Percentiles rank a stretch among this genome's conserved stretches.
Conservation (phyloP, 1,140 invertebrate genomes). For the Eumeta japonica region DNA sequence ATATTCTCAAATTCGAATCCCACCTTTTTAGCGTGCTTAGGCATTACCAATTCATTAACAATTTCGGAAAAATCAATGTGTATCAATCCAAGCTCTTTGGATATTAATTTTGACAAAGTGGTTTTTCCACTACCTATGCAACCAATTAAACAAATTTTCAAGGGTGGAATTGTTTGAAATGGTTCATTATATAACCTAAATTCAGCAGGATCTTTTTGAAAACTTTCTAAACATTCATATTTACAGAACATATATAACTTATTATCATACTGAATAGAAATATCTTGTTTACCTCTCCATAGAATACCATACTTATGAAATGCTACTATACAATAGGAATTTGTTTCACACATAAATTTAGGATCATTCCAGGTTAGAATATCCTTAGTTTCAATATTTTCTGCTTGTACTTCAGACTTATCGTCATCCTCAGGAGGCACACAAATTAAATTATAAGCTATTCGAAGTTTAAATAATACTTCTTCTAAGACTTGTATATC, state of each 20-base stretch:
- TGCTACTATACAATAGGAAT: conserved; percentile 57
- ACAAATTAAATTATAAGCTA: conserved; percentile 23
- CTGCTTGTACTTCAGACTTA: conserved; percentile 23
- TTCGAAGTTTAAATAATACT: conserved; percentile 33
- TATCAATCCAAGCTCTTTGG: conserved; percentile 55
- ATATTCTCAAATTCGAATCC: conserved; percentile 36
- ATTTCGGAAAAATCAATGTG: conserved; percentile 50
- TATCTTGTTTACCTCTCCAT: conserved; percentile 60
- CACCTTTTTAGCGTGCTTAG: conserved; percentile 41
- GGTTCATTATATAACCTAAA: conserved; percentile 45
- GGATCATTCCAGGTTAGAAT: conserved; percentile 34
- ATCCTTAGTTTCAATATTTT: conserved; percentile 20
- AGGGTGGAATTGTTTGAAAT: conserved; percentile 37
- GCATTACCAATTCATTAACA: conserved; percentile 32
- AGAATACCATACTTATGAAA: conserved; percentile 52
- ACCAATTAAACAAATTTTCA: conserved; percentile 59
- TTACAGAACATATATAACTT: conserved; percentile 54
- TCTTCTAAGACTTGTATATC: conserved; percentile 39
- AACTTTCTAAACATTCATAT: conserved; percentile 42
- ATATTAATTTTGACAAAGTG: conserved; percentile 43
- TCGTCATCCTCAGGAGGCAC: conserved; percentile 24
- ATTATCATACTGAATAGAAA: conserved; percentile 47
- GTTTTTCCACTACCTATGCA: conserved; percentile 55
- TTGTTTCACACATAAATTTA: conserved; percentile 55
- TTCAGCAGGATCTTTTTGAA: conserved; percentile 39